These are phyloP conservation scores for Drosophila emarginata DNA, from an alignment of 2,888 invertebrate genomes.

Conservation along the genomic window DNA sequence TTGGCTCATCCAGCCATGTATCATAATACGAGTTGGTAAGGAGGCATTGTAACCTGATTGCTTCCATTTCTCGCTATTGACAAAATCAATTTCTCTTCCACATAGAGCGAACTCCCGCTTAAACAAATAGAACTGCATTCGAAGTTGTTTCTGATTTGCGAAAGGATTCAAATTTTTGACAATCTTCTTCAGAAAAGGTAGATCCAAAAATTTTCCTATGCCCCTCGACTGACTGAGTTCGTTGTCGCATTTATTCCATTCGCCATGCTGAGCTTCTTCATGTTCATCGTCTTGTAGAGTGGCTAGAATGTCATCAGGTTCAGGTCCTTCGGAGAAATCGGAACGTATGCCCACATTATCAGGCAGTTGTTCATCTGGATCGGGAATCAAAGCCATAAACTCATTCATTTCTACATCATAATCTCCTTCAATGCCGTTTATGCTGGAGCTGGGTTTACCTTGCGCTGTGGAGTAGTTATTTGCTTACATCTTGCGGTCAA, in stretches of 20 bases:
- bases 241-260: slow-evolving; percentile 75
- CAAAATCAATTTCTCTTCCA: slow-evolving; percentile 60
- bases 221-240: slow-evolving; percentile 65
- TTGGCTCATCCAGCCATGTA: slow-evolving; percentile 81
- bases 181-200: slow-evolving; percentile 70
- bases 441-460: slow-evolving; percentile 17
- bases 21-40: slow-evolving; percentile 74
- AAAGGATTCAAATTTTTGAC: slow-evolving; percentile 73
- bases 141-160: slow-evolving; percentile 39
- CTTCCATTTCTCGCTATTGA: slow-evolving; percentile 48
- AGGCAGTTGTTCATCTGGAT: slow-evolving; percentile 33
- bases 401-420: slow-evolving; percentile 57
- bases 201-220: slow-evolving; percentile 63
- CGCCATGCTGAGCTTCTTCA: slow-evolving; percentile 56
- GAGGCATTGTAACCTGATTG: slow-evolving; percentile 69
- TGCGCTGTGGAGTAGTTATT: slow-evolving; percentile 29
- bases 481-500: not conserved
- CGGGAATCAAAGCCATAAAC: slow-evolving; percentile 51
- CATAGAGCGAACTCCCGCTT: slow-evolving; percentile 67
- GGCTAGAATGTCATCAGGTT: slow-evolving; percentile 38
- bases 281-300: slow-evolving; percentile 63
- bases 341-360: slow-evolving; percentile 37
- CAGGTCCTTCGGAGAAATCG: slow-evolving; percentile 38
- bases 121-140: slow-evolving; percentile 76
- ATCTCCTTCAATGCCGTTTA: slow-evolving; percentile 17